Percentiles rank a stretch among this genome's conserved stretches.
phyloP scores from a whole-genome alignment of 1,140 invertebrate genomes.

The Bombus ignitus region DNA sequence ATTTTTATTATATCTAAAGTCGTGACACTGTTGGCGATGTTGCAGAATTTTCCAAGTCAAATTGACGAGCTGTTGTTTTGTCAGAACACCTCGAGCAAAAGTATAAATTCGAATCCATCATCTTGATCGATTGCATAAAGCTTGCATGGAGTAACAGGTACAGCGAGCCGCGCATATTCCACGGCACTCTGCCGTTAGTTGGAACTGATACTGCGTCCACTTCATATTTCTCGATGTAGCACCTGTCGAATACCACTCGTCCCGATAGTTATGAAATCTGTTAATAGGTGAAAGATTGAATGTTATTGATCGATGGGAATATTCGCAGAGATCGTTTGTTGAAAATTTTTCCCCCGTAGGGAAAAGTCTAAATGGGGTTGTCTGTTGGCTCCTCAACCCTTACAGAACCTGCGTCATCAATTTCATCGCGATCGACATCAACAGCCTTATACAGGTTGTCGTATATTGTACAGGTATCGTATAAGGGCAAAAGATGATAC shows the following conservation, averaged over 20 bases:
- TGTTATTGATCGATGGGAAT: neutral
- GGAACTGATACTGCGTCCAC: constrained; percentile 2
- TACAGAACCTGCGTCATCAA: neutral
- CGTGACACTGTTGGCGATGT: neutral
- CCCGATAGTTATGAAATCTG: constrained; percentile 16
- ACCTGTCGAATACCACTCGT: neutral
- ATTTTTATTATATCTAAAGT: neutral
- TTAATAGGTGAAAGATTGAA: constrained; percentile 9
- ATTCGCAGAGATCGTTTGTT: neutral
- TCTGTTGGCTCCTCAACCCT: neutral
- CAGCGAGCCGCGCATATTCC: neutral
- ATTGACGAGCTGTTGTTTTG: neutral
- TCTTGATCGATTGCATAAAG: constrained; percentile 6
- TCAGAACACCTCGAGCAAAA: neutral
- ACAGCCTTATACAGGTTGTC: too few species aligned
- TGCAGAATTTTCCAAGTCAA: neutral
- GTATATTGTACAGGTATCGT: neutral
- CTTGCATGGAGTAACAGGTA: neutral
- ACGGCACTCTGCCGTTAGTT: neutral
- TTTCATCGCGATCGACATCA: neutral
- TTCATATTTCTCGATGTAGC: constrained; percentile 7
- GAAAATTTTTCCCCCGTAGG: neutral
- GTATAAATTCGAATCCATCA: constrained; percentile 20
- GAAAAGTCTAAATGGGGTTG: neutral
- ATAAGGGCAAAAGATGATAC: neutral